Evolutionary conservation across 2,113 vertebrate genomes (phyloP).

Genomic region (Peucedramus taeniatus): DNA sequence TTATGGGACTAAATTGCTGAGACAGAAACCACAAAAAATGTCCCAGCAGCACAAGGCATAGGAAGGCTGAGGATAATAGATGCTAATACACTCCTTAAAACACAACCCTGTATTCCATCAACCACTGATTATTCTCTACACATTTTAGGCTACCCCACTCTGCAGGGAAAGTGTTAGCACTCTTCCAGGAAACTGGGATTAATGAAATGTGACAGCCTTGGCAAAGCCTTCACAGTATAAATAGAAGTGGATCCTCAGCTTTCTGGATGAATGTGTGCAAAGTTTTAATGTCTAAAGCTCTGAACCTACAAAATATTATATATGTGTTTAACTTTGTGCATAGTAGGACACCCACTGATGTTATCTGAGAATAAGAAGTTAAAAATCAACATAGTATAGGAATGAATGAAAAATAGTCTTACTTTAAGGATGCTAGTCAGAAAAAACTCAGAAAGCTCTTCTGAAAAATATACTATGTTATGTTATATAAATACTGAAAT

Average conservation of each 20-base stretch:
- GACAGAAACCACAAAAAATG: neutral
- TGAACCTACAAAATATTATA: neutral
- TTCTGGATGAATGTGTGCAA: neutral
- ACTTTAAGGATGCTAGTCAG: neutral
- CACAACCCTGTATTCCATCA: neutral
- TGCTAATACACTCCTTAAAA: neutral
- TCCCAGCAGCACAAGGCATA: neutral
- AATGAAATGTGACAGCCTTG: slow-evolving; percentile 23
- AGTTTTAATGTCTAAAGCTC: neutral
- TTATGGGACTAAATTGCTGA: neutral
- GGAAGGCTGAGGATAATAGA: neutral
- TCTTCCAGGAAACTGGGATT: slow-evolving; percentile 40
- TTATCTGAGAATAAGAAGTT: neutral
- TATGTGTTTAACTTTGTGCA: neutral
- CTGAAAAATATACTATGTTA: neutral
- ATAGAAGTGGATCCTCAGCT: slow-evolving; percentile 4
- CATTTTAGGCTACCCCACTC: neutral
- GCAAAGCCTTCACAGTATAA: slow-evolving; percentile 5
- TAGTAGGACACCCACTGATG: neutral
- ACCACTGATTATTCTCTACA: neutral
- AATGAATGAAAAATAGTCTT: neutral
- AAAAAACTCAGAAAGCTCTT: neutral
- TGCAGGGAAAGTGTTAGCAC: neutral
- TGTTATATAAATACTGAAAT: neutral
- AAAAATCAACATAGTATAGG: neutral